Evolutionary conservation across 2,113 vertebrate species (phyloP).

Genomic region (Bungarus multicinctus): DNA sequence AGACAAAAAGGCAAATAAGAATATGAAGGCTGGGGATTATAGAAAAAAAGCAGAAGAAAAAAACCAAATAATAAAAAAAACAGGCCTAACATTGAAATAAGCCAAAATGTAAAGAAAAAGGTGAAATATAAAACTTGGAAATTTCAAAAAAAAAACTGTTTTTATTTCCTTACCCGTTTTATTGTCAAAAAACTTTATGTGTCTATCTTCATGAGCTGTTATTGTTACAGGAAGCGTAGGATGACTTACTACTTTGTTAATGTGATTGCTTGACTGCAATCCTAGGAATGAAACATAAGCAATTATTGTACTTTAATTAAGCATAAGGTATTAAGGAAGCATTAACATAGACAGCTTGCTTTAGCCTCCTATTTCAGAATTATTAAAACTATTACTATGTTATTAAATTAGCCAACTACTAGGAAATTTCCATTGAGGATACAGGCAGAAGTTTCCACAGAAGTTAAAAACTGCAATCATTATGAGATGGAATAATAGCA

Average conservation of each 20-base stretch:
- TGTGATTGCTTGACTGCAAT: slow-evolving; percentile 82
- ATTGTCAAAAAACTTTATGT: slow-evolving; percentile 99
- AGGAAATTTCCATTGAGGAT: background rate
- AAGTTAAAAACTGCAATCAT: background rate
- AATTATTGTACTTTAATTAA: background rate
- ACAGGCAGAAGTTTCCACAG: background rate
- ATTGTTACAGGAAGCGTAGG: slow-evolving; percentile 96
- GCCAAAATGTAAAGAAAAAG: background rate
- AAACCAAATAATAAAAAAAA: background rate
- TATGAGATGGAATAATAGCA: background rate
- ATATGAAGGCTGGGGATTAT: background rate
- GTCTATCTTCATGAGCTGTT: slow-evolving; percentile 94
- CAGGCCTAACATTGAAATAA: background rate
- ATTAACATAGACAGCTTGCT: background rate
- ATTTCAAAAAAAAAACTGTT: background rate
- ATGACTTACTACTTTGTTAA: slow-evolving; percentile 96
- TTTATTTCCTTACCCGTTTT: slow-evolving; percentile 85
- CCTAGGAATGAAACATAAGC: slow-evolving; percentile 65
- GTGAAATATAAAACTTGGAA: background rate
- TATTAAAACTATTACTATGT: background rate
- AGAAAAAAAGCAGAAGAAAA: background rate
- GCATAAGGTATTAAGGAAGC: background rate
- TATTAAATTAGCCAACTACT: background rate
- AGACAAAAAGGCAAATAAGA: background rate
- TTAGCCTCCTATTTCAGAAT: background rate